Base-by-base conservation (phyloP, 2,113 vertebrate species). In the Crocuta crocuta region DNA sequence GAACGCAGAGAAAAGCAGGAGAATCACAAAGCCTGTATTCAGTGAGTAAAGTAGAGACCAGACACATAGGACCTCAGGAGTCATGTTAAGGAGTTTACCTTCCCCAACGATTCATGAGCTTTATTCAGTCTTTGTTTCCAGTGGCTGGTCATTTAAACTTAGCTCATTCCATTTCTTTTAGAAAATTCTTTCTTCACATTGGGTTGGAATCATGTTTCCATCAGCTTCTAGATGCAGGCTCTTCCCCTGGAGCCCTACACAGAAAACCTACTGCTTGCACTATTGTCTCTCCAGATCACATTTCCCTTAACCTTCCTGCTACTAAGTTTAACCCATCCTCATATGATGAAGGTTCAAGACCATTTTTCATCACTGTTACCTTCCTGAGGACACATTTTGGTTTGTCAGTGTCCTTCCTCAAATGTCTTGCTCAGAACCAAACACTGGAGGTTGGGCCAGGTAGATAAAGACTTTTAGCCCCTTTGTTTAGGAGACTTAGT, bases 91-190 rank as follows among this genome's bases (percentile, higher is more conserved):
- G 79, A 39, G 11, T 68, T 93, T 58, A 23, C 31, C n/a, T 84
- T 26, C 33, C 65, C 17, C 55, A 53, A 92, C 53, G 24, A 16
- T 63, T 91, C 43, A 21, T 16, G 13, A 45, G 21, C 71, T 71
- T 39, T 35, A 24, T 43, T 43, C 3, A 26, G 45, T n/a, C 45
- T 53, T 79, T 33, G 82, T 90, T 79, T 83, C 28, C n/a, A 68
- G 63, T 10, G 6, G 79, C 15, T 48, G 24, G 13, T 82, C 33
- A 53, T 79, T 92, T 83, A 73, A 10, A 12, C 13, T 74, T 48
- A 82, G 66, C 66, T 31, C 61, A 71, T 78, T 92, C 58, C 33
- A 68, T 45, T 91, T 84, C 65, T 61, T 24, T 58, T 93, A 58
- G 76, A 58, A 50, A 85, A 16, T 43, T 28, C 58, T 88, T 68